Conservation (phyloP, 1,140 invertebrate species). For the Caenorhabditis brenneri region DNA sequence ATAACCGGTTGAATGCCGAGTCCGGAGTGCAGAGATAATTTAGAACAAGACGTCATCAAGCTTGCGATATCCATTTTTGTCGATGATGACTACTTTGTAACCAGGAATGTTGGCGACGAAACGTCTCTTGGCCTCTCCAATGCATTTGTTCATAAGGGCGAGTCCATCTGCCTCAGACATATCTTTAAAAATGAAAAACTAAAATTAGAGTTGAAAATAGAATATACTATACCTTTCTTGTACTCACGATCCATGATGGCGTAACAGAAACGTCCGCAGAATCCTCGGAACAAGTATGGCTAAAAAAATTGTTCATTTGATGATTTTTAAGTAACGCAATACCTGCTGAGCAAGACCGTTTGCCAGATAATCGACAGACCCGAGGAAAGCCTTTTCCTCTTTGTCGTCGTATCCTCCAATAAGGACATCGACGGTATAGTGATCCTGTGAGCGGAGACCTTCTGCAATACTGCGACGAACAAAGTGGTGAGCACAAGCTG, state of each 20-base stretch:
- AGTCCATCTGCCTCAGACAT: slow-evolving; percentile 84
- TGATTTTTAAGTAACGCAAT: slow-evolving; percentile 81
- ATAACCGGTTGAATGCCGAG: not conserved
- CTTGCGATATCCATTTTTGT: slow-evolving; percentile 51
- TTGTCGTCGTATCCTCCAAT: slow-evolving; percentile 83
- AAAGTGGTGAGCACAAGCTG: slow-evolving; percentile 87
- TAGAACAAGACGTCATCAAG: slow-evolving; percentile 47
- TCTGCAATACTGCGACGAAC: slow-evolving; percentile 92
- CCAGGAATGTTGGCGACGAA: slow-evolving; percentile 52
- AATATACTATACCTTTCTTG: slow-evolving; percentile 77
- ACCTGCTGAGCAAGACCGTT: slow-evolving; percentile 63
- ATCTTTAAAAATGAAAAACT: slow-evolving; percentile 76
- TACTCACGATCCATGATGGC: slow-evolving; percentile 92
- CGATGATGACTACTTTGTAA: slow-evolving; percentile 51
- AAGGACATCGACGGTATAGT: slow-evolving; percentile 87
- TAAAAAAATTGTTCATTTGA: slow-evolving; percentile 83
- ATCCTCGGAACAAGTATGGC: slow-evolving; percentile 91
- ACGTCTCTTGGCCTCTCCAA: slow-evolving; percentile 77
- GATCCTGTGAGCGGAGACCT: slow-evolving; percentile 82
- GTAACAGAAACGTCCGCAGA: slow-evolving; percentile 88
- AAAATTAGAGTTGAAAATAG: too few relatives aligned
- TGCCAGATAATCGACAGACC: slow-evolving; percentile 68
- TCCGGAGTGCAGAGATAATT: not conserved
- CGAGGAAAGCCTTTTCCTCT: slow-evolving; percentile 71
- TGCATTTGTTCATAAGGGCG: slow-evolving; percentile 84